Percentiles rank a stretch among this genome's conserved stretches.
phyloP scores from a whole-genome alignment of 2,797 vertebrate genomes.

The Alosa sapidissima region DNA sequence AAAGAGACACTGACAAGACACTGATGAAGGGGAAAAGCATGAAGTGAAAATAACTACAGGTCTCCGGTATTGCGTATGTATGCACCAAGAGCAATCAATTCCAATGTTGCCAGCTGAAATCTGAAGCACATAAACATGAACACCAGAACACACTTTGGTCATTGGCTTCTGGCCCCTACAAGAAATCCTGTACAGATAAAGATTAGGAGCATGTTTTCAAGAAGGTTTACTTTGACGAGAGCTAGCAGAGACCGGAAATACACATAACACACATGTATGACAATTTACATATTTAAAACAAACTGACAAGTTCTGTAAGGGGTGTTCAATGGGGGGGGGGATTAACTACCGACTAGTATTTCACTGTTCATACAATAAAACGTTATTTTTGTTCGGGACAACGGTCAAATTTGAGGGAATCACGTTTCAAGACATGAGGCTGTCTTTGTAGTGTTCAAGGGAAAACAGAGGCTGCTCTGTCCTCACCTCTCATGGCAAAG shows the following conservation, averaged over 20 bases:
- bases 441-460: slow-evolving; percentile 13
- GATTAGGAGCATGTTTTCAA: neutral
- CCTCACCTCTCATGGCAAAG: slow-evolving; percentile 8
- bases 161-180: neutral
- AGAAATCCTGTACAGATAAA: neutral
- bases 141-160: neutral
- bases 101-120: neutral
- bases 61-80: neutral
- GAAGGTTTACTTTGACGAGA: neutral
- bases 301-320: neutral
- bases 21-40: neutral
- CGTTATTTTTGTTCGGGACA: neutral
- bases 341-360: neutral
- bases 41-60: slow-evolving; percentile 10
- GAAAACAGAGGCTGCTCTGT: slow-evolving; percentile 17
- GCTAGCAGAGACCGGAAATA: neutral
- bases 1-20: neutral
- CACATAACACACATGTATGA: neutral
- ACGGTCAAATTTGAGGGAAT: slow-evolving; percentile 13
- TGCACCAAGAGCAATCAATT: neutral
- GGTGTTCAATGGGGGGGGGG: neutral
- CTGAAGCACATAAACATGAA: neutral
- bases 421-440: slow-evolving; percentile 8
- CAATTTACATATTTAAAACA: neutral
- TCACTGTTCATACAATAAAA: neutral